Conservation (phyloP, 2,113 vertebrate species). For the Alligator mississippiensis region DNA sequence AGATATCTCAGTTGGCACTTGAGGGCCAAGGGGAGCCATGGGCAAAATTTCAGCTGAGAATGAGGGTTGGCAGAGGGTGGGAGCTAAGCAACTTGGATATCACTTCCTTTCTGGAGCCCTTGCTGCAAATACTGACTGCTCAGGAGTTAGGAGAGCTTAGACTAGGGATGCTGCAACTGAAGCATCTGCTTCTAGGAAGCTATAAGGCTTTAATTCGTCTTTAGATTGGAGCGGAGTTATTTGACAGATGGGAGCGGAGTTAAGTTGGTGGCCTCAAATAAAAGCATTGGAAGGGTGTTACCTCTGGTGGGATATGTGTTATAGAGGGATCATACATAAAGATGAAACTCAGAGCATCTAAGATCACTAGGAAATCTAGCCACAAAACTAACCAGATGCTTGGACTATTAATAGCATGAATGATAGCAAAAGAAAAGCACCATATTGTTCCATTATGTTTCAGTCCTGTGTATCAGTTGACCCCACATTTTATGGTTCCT, state of each 20-base stretch:
- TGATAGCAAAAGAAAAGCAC: background rate
- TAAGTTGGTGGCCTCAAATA: background rate
- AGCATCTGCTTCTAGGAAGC: background rate
- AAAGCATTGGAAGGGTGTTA: background rate
- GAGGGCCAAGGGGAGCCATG: background rate
- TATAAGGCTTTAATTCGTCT: background rate
- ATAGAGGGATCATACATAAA: background rate
- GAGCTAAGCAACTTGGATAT: background rate
- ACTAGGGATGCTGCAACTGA: accelerated
- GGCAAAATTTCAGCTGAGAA: background rate
- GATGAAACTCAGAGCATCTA: background rate
- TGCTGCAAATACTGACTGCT: background rate
- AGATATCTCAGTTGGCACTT: background rate
- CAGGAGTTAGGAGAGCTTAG: background rate
- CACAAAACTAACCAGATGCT: background rate
- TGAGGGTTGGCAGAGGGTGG: background rate
- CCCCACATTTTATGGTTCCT: too few relatives aligned
- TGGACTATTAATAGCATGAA: background rate
- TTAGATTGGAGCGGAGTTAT: background rate
- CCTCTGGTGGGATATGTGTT: background rate
- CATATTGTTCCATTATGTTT: too few relatives aligned
- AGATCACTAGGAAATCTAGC: background rate
- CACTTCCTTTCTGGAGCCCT: background rate
- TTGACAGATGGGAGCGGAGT: accelerated
- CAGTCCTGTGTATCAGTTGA: too few relatives aligned